Conservation (phyloP, 35 echinoderm and acorn worm species). For the Diadema setosum region DNA sequence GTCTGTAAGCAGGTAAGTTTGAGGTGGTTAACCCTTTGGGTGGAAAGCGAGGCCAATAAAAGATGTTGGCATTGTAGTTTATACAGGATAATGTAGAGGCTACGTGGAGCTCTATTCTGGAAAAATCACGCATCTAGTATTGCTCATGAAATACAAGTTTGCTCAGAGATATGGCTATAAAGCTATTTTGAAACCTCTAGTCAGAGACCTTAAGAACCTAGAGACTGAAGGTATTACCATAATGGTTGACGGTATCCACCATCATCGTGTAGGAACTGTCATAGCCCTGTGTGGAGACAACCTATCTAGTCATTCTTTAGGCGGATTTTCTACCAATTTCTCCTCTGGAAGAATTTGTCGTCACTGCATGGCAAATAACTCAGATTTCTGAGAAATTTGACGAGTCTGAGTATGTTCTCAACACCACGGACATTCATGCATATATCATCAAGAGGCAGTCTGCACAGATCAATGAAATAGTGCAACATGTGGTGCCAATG, state of each 20-base stretch:
- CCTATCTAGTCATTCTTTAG: not conserved
- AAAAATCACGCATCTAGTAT: not conserved
- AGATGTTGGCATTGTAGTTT: not conserved
- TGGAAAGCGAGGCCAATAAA: not conserved
- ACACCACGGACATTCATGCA: not conserved
- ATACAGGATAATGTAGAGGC: not conserved
- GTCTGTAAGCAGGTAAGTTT: not conserved
- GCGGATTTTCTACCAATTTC: not conserved
- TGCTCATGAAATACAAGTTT: not conserved
- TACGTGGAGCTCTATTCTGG: too few species aligned
- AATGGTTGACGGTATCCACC: not conserved
- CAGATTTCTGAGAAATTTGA: not conserved
- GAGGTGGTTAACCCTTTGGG: constrained; percentile 9
- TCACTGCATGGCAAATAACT: not conserved
- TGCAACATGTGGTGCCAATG: not conserved
- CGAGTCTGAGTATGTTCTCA: not conserved
- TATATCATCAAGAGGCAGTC: not conserved
- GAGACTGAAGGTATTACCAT: not conserved
- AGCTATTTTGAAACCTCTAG: not conserved
- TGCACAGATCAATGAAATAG: not conserved
- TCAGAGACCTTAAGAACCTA: not conserved
- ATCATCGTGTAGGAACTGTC: not conserved
- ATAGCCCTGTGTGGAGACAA: not conserved
- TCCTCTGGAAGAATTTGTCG: not conserved
- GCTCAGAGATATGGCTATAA: not conserved